Base-by-base conservation (phyloP, 92 coral and sea anemone species). In the Siderastrea siderea region DNA sequence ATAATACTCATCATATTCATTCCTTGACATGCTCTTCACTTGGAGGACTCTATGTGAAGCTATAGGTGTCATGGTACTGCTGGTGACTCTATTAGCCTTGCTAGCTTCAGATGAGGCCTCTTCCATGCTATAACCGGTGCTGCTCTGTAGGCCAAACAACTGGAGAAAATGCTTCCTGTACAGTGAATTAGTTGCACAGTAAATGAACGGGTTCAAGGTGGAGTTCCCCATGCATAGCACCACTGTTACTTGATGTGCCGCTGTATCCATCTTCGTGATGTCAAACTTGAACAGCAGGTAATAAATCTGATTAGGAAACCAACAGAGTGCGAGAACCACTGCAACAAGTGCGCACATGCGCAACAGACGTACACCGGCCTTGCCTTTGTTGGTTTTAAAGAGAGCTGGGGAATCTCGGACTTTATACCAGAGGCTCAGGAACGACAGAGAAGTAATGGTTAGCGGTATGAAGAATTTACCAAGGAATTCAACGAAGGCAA, bases 251-350 rank as follows among this genome's bases (percentile, higher is more conserved):
- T 90, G 96, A 69, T 95, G 98, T 16, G 74, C 16, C 3, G 92
- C 68, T 10, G 94, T 95, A 43, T 91, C 94, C 86, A 91, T 87
- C n/a, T 60, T 45, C 1, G 94, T 89, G 49, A 93, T 65, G 88
- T 93, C 93, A 82, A 93, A 93, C 85, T 95, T 95, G 91, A 92
- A 93, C 48, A 95, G 75, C 84, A 95, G 91, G 85, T 93, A 95
- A 77, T 93, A 93, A 53, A 95, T 15, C 86, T 95, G 98, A 63
- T 95, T 95, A 52, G 98, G 98, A 74, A 93, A 81, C 98, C 98
- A 95, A 68, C 96, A 93, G 26, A 93, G 52, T 38, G 82, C 94
- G 16, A 93, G 87, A 14, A 83, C 78, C 13, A 93, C 71, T 6
- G 98, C 92, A 10, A 93, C 93, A 38, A 88, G 78, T 16, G 91